Percentiles rank a stretch among this genome's conserved stretches.
Evolutionary conservation across 1,140 invertebrate species (phyloP).

Genomic region (Heterodera carotae): DNA sequence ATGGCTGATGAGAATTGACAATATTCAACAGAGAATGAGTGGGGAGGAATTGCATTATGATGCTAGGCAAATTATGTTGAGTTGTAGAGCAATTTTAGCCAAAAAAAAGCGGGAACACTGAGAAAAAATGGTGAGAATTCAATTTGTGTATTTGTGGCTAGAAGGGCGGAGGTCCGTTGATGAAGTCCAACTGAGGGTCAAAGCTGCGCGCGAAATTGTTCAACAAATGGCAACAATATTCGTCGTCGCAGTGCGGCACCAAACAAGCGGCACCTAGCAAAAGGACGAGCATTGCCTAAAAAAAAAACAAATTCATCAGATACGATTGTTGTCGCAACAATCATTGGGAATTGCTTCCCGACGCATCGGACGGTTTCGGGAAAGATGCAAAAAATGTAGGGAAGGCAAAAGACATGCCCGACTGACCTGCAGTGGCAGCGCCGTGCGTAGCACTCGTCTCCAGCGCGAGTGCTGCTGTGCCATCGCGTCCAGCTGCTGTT

Average conservation of each 20-base stretch:
- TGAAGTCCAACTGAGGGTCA: slow-evolving; percentile 55
- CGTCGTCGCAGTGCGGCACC: slow-evolving; percentile 62
- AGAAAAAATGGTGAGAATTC: neutral
- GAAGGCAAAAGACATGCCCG: neutral
- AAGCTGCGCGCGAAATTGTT: slow-evolving; percentile 62
- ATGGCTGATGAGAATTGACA: too few species aligned
- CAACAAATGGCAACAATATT: slow-evolving; percentile 61
- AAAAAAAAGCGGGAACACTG: neutral
- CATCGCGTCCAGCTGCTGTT: neutral
- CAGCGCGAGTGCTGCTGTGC: slow-evolving; percentile 54
- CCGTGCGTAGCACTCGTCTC: slow-evolving; percentile 60
- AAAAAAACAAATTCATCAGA: too few species aligned
- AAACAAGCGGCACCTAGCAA: slow-evolving; percentile 59
- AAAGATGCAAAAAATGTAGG: too few species aligned
- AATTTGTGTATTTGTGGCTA: slow-evolving; percentile 33
- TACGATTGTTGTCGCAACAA: too few species aligned
- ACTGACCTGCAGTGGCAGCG: slow-evolving; percentile 58
- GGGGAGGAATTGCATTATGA: too few species aligned
- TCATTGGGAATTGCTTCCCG: too few species aligned
- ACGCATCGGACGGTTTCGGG: too few species aligned
- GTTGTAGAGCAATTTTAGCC: neutral
- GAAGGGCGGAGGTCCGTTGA: slow-evolving; percentile 60
- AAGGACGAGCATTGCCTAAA: slow-evolving; percentile 61
- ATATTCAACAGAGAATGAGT: too few species aligned
- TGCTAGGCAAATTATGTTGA: too few species aligned